Percentiles rank a stretch among this genome's conserved stretches.
Evolutionary conservation across 2,797 vertebrate species (phyloP).

Genomic region (Peromyscus aztecus): DNA sequence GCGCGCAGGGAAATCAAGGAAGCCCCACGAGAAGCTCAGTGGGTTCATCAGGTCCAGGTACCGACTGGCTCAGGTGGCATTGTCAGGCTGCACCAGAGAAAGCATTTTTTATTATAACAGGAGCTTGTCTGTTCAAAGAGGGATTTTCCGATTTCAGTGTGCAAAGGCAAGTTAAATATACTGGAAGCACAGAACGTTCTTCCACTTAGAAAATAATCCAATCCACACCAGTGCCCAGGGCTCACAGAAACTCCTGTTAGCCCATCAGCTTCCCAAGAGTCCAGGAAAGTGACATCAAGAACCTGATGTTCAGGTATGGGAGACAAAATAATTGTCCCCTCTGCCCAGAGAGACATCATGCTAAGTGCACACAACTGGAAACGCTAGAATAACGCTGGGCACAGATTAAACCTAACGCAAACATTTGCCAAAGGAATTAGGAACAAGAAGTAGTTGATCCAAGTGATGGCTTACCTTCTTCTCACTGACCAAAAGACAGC

Average conservation of each 20-base stretch:
- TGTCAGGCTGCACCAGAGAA: background rate
- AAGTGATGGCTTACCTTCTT: background rate
- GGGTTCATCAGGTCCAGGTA: background rate
- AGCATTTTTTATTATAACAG: background rate
- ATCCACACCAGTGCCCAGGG: conserved; percentile 76
- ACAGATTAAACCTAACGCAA: background rate
- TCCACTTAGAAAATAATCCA: conserved; percentile 83
- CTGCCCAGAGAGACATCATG: background rate
- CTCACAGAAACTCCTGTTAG: conserved; percentile 68
- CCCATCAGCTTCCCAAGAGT: conserved; percentile 74
- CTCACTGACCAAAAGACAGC: background rate
- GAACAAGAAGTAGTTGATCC: background rate
- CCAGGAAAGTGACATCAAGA: background rate
- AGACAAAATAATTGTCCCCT: background rate
- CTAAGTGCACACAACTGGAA: background rate
- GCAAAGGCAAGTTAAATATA: conserved; percentile 70
- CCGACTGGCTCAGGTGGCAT: conserved; percentile 21
- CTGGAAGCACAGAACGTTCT: conserved; percentile 63
- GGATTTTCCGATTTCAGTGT: conserved; percentile 73
- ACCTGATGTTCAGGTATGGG: background rate
- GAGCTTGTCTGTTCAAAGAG: conserved; percentile 52
- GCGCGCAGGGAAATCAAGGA: background rate
- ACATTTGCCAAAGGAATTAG: background rate
- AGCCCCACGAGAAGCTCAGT: background rate
- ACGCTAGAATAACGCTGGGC: background rate